phyloP scores from a whole-genome alignment of 2,888 invertebrate species.

The Cephus pygmeus region DNA sequence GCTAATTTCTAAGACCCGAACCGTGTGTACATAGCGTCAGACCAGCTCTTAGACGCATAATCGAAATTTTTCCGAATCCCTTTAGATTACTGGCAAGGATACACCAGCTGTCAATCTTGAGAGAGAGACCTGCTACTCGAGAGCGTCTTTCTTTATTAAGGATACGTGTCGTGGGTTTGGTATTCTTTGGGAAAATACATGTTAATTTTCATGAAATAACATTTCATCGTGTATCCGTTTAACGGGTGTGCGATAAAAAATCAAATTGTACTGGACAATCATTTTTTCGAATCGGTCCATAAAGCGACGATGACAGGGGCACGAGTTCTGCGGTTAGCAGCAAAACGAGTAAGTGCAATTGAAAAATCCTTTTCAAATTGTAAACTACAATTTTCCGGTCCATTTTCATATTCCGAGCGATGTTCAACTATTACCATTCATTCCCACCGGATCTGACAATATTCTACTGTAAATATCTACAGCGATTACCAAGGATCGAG shows the following conservation, averaged over 20 bases:
- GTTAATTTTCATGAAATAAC: not conserved
- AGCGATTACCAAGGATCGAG: not conserved
- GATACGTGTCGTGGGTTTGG: not conserved
- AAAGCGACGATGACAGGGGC: not conserved
- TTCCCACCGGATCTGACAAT: not conserved
- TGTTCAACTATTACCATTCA: not conserved
- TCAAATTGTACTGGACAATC: not conserved
- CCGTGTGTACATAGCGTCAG: conserved; percentile 42
- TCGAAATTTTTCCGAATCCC: not conserved
- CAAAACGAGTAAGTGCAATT: not conserved
- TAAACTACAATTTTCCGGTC: not conserved
- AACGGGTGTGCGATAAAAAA: not conserved
- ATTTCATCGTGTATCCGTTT: not conserved
- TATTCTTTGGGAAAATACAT: not conserved
- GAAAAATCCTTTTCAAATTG: not conserved
- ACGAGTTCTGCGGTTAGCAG: not conserved
- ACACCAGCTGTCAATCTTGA: not conserved
- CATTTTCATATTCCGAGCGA: not conserved
- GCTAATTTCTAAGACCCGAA: conserved; percentile 49
- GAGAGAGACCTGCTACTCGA: not conserved
- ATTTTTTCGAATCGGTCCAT: not conserved
- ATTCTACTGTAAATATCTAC: not conserved
- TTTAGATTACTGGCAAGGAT: not conserved
- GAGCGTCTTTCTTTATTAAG: not conserved
- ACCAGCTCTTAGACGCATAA: not conserved